Evolutionary conservation across 1,140 invertebrate species (phyloP), one percentile per base, ranked within the genome.

Genomic region (Hyphantria cunea): DNA sequence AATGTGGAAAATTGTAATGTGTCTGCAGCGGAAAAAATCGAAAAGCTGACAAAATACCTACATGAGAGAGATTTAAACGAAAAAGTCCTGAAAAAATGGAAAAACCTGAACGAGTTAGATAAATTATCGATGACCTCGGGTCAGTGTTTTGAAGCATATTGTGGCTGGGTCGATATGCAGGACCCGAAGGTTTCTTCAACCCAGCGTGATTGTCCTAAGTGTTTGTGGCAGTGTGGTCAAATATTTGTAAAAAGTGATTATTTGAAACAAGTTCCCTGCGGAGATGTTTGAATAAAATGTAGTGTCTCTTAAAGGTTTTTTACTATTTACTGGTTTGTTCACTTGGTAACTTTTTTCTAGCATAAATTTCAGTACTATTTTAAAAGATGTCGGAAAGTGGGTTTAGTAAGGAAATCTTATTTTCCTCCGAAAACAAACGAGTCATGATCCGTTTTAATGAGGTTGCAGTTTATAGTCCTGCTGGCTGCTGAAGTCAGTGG

Each of bases 21-120:
- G 56, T 60, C 52, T 44, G 79, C 76, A 66, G 77, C 76, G 58
- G 83, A 89, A 89, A 89, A 89, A 87, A 89, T 89, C 33, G 86
- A 80, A 89, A 89, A 87, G 74, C 78, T 89, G 17, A 89, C 86
- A 51, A 89, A 89, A 82, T 87, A 87, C 56, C 64, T 87, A 41
- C 76, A 84, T 34, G 75, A 74, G 63, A 76, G 54, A 56, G 51
- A 64, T 53, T 45, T 53, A 31, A 66, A 42, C 12, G 42, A 66
- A 34, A 75, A 76, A 67, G 41, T 44, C 17, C 37, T 62, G 48
- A 82, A 85, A 78, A 82, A 85, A 76, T 85, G 82, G 86, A 80
- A 84, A 83, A 79, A 76, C 51, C 70, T 69, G 39, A 55, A 61
- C 48, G 59, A 50, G 31, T 25, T 25, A 5, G 72, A 77, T 54